Base-by-base conservation (phyloP, 1,140 invertebrate genomes). In the Wasmannia auropunctata region DNA sequence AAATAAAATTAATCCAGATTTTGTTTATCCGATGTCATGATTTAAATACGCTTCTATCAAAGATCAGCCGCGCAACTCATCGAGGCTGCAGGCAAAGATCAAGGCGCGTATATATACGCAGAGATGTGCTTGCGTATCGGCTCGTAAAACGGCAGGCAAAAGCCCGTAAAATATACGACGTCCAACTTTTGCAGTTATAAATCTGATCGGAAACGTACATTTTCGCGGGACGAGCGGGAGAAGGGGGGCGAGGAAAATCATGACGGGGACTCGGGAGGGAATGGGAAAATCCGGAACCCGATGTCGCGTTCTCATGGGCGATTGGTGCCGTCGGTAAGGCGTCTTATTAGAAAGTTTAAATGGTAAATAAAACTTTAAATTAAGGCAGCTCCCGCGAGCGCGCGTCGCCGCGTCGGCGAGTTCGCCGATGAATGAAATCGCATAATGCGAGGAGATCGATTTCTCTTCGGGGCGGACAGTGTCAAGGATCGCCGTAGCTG, bases 301-400 rank as follows among this genome's bases (percentile, higher is more conserved):
- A 72, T 46, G 67, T 72, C 65, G 65, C 37, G 67, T 83, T 83
- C 69, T 83, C 67, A 83, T 54, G 49, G 79, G 37, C 67, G 79
- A 83, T 83, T 74, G 67, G 51, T 74, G 51, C 51, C 65, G 51
- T 46, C 14, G 37, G 51, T 83, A 74, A 83, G 14, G 79, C 37
- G 67, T 83, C 67, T 83, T 83, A 83, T 83, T 83, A 83, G 79
- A 83, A 83, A 83, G 67, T 83, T 83, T 83, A 83, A 83, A 83
- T 83, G 79, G 67, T 83, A 83, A 83, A 83, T 83, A 83, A 83
- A 83, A 83, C 79, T 83, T 83, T 83, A 83, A 83, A 83, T 83
- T 83, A 83, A 83, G 2, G 79, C 79, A 72, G 51, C 60, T 56
- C 51, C 7, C 65, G n/a, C n/a, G n/a, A n/a, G n/a, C 7, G n/a